Conservation (phyloP, 2,797 vertebrate genomes). For the Danionella dracula region DNA sequence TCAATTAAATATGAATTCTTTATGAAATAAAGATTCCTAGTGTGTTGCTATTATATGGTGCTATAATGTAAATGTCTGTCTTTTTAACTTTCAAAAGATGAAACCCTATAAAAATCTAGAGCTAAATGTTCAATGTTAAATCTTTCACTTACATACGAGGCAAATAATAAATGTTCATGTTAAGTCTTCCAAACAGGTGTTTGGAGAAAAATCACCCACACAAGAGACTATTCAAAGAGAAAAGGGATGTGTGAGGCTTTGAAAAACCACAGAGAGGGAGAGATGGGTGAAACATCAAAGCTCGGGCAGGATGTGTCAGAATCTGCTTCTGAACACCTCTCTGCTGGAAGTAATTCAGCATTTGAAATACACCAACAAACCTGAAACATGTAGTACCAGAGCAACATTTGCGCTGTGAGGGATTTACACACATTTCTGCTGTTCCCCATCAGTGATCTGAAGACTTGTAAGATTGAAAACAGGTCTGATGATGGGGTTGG, state of each 20-base stretch:
- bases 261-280: conserved; percentile 40
- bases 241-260: conserved; percentile 47
- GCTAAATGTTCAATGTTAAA: background rate
- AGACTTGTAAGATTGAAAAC: background rate
- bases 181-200: conserved; percentile 62
- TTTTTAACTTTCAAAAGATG: too few relatives aligned
- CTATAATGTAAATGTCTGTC: too few relatives aligned
- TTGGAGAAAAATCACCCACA: conserved; percentile 52
- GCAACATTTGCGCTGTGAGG: conserved; percentile 21
- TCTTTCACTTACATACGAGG: conserved; percentile 39
- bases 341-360: conserved; percentile 43
- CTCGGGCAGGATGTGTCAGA: conserved; percentile 51
- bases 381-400: conserved; percentile 48
- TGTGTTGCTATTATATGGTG: too few relatives aligned
- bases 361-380: conserved; percentile 41
- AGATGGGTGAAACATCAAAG: conserved; percentile 59
- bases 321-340: conserved; percentile 55
- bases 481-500: too few relatives aligned
- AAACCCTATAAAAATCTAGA: background rate
- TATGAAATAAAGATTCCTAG: too few relatives aligned
- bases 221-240: conserved; percentile 41
- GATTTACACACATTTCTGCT: conserved; percentile 14
- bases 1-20: too few relatives aligned
- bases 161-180: conserved; percentile 57
- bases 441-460: background rate